Base-by-base conservation (phyloP, 2,797 vertebrate genomes). In the Allobates femoralis region DNA sequence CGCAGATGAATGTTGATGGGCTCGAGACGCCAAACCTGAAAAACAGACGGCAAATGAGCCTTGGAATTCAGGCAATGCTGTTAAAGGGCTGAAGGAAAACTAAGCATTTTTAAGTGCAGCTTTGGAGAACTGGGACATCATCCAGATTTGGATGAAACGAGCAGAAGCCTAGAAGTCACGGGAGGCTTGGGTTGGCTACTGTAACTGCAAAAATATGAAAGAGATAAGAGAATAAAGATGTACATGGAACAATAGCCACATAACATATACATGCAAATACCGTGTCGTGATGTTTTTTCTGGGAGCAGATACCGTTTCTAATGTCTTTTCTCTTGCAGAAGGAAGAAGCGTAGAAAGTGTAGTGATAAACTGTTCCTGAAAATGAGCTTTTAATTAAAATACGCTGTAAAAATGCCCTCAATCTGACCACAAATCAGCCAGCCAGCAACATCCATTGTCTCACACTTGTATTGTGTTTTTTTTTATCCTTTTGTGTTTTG, bases 31-130 rank as follows among this genome's bases (percentile, higher is more conserved):
- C 11, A 51, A 86, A 79, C 58, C 79, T 82, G 67, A 56, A 84
- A 83, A 53, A 84, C 75, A 79, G 79, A 85, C 50, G 80, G 85
- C 85, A 86, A 75, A 76, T 75, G 79, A 67, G 76, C 53, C 50
- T 37, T 66, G 58, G 82, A 84, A 88, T 85, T 56, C 73, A 85
- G 55, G 50, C 78, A 76, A 76, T 32, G 71, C 69, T 46, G 53
- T 18, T 58, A 85, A 85, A 76, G 81, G 55, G 37, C 64, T 83
- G 76, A 74, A 73, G 56, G 41, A 87, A 88, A 81, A 34, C 58
- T 3, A 67, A 88, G 86, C 78, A 85, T 88, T 81, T 87, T 88
- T 88, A 88, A 80, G 77, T 84, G 82, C 82, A 66, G 67, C 77
- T 58, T 88, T 60, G 82, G 79, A 74, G 69, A 85, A 46, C 78